Percentiles rank a stretch among this genome's conserved stretches.
Evolutionary conservation across 1,140 invertebrate genomes (phyloP).

Genomic region (Neodiprion virginianus): DNA sequence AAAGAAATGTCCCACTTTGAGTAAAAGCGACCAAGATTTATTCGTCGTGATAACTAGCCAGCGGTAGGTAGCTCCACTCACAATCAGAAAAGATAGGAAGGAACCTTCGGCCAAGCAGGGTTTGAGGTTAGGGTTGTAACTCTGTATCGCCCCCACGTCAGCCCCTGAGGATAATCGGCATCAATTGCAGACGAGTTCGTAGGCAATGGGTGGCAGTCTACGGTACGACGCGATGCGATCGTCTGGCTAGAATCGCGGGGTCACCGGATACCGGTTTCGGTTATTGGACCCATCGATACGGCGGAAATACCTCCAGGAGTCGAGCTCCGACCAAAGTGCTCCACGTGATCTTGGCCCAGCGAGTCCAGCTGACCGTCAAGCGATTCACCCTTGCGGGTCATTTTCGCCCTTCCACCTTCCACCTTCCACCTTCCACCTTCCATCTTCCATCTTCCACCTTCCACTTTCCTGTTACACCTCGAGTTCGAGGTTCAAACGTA

Average conservation of each 20-base stretch:
- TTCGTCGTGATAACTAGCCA: not conserved
- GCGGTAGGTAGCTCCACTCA: not conserved
- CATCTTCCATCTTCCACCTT: not conserved
- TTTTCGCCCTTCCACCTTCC: not conserved
- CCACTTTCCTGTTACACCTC: not conserved
- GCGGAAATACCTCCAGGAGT: not conserved
- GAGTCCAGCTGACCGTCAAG: no score
- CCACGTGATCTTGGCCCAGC: no score
- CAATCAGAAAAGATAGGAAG: not conserved
- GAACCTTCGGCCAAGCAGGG: not conserved
- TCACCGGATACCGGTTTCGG: no score
- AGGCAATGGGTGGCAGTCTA: no score
- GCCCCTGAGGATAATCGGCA: not conserved
- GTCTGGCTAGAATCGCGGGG: no score
- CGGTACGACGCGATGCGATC: no score
- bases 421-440: not conserved
- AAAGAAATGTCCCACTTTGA: not conserved
- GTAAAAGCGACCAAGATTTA: not conserved
- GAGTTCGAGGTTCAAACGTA: not conserved
- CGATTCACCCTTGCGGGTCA: not conserved
- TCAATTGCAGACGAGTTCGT: not conserved
- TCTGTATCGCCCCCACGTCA: constrained; percentile 4
- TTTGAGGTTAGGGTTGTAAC: not conserved
- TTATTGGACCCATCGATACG: not conserved
- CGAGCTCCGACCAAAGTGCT: no score